Conservation (phyloP, 1,140 invertebrate genomes). For the Drosophila insularis region DNA sequence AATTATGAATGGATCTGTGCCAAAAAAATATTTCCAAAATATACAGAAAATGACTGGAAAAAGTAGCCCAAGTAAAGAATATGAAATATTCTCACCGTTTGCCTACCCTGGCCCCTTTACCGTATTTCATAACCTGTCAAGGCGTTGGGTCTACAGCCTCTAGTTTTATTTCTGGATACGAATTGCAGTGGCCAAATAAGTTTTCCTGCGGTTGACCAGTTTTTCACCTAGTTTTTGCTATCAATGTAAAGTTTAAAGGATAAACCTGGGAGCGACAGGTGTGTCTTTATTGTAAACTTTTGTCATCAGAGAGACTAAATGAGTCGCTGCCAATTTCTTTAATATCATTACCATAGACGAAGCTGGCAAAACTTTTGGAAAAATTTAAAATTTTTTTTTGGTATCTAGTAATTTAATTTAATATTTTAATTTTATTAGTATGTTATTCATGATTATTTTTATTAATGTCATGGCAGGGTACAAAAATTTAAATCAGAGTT, state of each 20-base stretch:
- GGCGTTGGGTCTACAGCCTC: slow-evolving; percentile 2
- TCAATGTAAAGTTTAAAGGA: slow-evolving; percentile 7
- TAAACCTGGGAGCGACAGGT: slow-evolving; percentile 8
- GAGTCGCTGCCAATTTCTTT: too few species aligned
- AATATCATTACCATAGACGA: too few species aligned
- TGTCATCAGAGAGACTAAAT: too few species aligned
- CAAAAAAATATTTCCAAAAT: not conserved
- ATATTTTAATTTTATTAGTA: too few species aligned
- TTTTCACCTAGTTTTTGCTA: slow-evolving; percentile 31
- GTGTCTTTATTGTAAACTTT: too few species aligned
- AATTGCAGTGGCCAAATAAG: slow-evolving; percentile 25
- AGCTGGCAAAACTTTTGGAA: too few species aligned
- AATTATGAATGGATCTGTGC: slow-evolving; percentile 11
- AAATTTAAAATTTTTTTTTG: too few species aligned
- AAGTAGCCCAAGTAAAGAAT: not conserved
- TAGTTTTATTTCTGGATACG: slow-evolving; percentile 9
- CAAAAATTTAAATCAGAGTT: too few species aligned
- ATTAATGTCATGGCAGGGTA: too few species aligned
- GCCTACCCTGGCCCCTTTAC: slow-evolving; percentile 24
- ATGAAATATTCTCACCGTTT: slow-evolving; percentile 3
- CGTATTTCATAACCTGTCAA: slow-evolving; percentile 49
- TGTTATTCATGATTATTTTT: too few species aligned
- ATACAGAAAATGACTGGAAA: not conserved
- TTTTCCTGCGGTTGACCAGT: slow-evolving; percentile 39
- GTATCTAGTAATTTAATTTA: too few species aligned